Base-by-base conservation (phyloP, 2,888 invertebrate genomes). In the Pollenia griseotomentosa region DNA sequence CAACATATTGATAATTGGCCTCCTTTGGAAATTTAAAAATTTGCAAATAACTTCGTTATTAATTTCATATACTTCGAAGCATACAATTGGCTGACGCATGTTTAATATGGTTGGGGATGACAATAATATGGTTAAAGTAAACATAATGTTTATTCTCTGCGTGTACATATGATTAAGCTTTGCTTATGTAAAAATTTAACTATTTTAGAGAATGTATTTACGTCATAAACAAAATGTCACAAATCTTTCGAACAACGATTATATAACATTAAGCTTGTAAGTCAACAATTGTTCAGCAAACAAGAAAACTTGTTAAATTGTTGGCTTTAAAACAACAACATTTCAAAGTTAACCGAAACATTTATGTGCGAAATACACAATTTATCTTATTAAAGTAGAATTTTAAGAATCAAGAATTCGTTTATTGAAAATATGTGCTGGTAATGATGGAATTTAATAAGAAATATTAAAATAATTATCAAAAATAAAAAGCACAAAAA, bases 291-390 rank as follows among this genome's bases (percentile, higher is more conserved):
- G 16, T 42, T 74, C 44, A 46, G 33, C 10, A 40, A 46, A 55
- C n/a, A 19, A 59, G 51, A 23, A 44, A 61, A 46, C 33, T 57
- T 40, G 5, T 23, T 46, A 6, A 68, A 68, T 57, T 53, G 8
- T 66, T 53, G 5, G 66, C 19, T 53, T 66, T 70, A 2, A 42
- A 61, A 14, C n/a, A 44, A 63, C 73, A 86, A 48, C 53, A 81
- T 84, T 78, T 87, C 71, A 86, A 84, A 87, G 75, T 55, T 11
- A 59, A 78, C 74, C 87, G 87, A 78, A 73, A 78, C 23, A 80
- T 80, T 83, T 70, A 61, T 65, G 83, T 86, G 83, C 75, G 65
- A 80, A 80, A 71, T 73, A 81, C 44, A 79, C 73, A 82, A 82
- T 84, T 87, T 84, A 70, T 78, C 68, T 84, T 42, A 57, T 82